Percentiles rank a stretch among this genome's conserved stretches.
Evolutionary conservation across 2,888 invertebrate genomes (phyloP).

Genomic region (Cheilosia soror): DNA sequence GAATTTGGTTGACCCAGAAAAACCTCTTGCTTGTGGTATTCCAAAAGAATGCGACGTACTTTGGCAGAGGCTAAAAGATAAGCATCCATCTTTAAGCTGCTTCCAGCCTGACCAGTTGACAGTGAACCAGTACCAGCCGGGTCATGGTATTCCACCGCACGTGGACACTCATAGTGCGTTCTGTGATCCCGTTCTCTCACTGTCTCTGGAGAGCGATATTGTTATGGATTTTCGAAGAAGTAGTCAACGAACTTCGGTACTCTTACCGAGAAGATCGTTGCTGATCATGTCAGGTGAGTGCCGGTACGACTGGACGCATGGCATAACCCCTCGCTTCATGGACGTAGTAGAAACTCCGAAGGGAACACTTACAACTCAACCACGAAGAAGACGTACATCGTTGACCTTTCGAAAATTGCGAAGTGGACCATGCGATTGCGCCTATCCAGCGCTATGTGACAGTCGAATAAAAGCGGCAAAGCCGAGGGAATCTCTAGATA

Average conservation of each 20-base stretch:
- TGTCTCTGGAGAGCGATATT: conserved; percentile 91
- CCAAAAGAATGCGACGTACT: conserved; percentile 89
- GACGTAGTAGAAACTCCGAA: conserved; percentile 87
- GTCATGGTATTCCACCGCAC: conserved; percentile 97
- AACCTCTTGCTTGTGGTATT: conserved; percentile 88
- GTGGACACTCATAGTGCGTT: conserved; percentile 98
- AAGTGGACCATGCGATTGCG: conserved; percentile 88
- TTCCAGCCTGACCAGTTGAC: conserved; percentile 91
- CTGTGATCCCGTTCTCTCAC: conserved; percentile 92
- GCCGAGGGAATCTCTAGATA: conserved; percentile 80
- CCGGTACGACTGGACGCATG: conserved; percentile 94
- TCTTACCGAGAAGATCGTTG: conserved; percentile 89
- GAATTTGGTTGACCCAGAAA: conserved; percentile 91
- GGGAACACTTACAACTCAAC: conserved; percentile 85
- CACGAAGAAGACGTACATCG: conserved; percentile 88
- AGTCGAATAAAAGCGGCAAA: conserved; percentile 79
- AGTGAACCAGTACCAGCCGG: conserved; percentile 92
- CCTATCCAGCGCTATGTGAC: conserved; percentile 88
- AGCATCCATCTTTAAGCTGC: conserved; percentile 80
- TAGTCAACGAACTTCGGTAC: conserved; percentile 86
- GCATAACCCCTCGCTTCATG: conserved; percentile 92
- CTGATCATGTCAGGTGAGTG: conserved; percentile 92
- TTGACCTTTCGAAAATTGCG: conserved; percentile 91
- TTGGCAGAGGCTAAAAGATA: conserved; percentile 82
- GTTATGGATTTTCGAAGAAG: conserved; percentile 95